phyloP scores from a whole-genome alignment of 2,113 vertebrate genomes.

The Salvelinus fontinalis region DNA sequence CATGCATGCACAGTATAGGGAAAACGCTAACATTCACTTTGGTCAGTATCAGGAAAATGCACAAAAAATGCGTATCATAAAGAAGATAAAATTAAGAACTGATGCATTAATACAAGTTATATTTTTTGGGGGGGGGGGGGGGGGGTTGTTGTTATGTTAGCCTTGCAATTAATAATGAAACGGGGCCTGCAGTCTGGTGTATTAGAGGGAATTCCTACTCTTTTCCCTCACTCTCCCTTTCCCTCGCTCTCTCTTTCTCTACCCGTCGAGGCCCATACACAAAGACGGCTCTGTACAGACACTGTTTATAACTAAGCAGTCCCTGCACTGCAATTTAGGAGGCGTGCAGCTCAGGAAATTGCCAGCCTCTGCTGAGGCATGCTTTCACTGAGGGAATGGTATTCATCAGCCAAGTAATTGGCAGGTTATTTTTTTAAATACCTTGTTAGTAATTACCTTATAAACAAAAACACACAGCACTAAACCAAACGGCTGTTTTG shows the following conservation, averaged over 20 bases:
- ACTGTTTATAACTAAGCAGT: constrained; percentile 79
- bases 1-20: background rate
- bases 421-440: constrained; percentile 87
- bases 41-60: background rate
- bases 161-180: constrained; percentile 60
- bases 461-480: constrained; percentile 87
- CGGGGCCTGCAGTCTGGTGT: constrained; percentile 64
- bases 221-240: background rate
- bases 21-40: background rate
- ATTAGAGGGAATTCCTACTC: constrained; percentile 77
- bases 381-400: constrained; percentile 92
- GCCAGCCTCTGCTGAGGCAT: constrained; percentile 84
- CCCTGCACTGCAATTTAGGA: constrained; percentile 92
- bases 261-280: constrained; percentile 67
- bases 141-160: constrained; percentile 14
- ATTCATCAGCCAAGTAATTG: constrained; percentile 93
- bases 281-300: constrained; percentile 87
- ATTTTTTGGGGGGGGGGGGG: background rate
- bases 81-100: background rate
- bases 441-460: constrained; percentile 95
- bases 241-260: constrained; percentile 35
- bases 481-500: constrained; percentile 71
- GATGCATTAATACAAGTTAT: background rate
- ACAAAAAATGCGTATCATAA: background rate
- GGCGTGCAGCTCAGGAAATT: constrained; percentile 95